These are phyloP conservation scores for Liasis olivaceus DNA, from an alignment of 2,797 vertebrate genomes.

Conservation along the genomic window DNA sequence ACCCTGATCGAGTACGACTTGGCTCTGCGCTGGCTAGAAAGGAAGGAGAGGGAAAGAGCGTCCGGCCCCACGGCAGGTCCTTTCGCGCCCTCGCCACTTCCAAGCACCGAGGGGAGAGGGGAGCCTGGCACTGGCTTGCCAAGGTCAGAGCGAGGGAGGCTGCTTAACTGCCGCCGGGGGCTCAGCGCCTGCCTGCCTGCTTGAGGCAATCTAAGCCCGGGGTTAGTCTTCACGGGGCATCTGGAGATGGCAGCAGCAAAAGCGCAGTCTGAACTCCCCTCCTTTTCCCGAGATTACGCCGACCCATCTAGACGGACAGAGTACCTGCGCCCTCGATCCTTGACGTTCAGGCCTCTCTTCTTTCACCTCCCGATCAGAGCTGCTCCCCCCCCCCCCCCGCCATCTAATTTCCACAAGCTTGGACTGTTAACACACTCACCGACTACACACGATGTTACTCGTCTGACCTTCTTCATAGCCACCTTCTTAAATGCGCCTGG, in stretches of 20 bases:
- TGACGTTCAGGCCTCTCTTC: background rate
- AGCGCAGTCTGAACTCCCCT: background rate
- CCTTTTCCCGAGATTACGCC: background rate
- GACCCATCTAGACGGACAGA: background rate
- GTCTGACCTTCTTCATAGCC: background rate
- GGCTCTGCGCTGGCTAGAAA: background rate
- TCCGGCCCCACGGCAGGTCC: background rate
- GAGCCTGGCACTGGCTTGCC: slow-evolving; percentile 72
- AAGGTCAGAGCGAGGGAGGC: slow-evolving; percentile 57
- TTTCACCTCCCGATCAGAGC: background rate
- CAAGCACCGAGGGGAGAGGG: slow-evolving; percentile 56
- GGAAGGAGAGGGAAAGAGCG: background rate
- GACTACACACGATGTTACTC: background rate
- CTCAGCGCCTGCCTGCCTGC: background rate
- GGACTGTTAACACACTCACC: background rate
- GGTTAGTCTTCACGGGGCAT: background rate
- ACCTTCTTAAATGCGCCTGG: background rate
- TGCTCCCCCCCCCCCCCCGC: background rate
- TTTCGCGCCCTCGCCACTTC: slow-evolving; percentile 5
- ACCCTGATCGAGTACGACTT: background rate
- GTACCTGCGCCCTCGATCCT: background rate
- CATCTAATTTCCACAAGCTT: background rate
- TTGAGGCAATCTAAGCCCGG: background rate
- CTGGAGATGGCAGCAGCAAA: background rate
- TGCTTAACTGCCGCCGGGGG: background rate